Evolutionary conservation across 2,888 invertebrate species (phyloP).

Genomic region (Schizotus pectinicornis): DNA sequence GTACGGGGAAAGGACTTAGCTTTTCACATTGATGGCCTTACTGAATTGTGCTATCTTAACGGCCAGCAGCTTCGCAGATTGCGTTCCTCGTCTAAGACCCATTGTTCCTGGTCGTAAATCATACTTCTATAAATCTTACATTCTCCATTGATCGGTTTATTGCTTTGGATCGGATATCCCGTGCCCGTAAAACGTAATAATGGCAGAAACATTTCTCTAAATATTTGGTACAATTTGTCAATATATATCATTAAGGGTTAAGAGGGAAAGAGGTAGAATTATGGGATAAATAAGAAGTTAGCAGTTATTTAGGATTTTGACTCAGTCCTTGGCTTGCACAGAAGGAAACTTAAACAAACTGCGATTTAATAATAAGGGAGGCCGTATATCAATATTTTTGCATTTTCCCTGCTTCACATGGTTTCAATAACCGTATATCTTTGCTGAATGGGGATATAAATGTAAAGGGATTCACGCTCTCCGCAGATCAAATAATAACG

Average conservation of each 20-base stretch:
- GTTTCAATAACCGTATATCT: too few relatives aligned
- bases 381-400: too few relatives aligned
- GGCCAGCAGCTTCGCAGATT: background rate
- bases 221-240: slow-evolving; percentile 43
- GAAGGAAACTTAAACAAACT: too few relatives aligned
- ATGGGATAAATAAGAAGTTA: too few relatives aligned
- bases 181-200: slow-evolving; percentile 46
- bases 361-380: too few relatives aligned
- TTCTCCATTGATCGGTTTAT: slow-evolving; percentile 48
- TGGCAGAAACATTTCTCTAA: slow-evolving; percentile 40
- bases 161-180: slow-evolving; percentile 41
- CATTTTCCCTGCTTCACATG: too few relatives aligned
- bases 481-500: too few relatives aligned
- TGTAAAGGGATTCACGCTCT: too few relatives aligned
- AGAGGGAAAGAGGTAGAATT: background rate
- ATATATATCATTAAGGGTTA: slow-evolving; percentile 24
- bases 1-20: background rate
- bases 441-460: too few relatives aligned
- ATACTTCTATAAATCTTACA: slow-evolving; percentile 50
- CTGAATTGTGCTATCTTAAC: slow-evolving; percentile 1
- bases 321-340: too few relatives aligned
- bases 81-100: slow-evolving; percentile 29
- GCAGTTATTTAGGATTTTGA: too few relatives aligned
- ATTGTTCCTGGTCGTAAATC: slow-evolving; percentile 47
- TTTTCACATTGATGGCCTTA: too few relatives aligned